Base-by-base conservation (phyloP, 2,888 invertebrate species). In the Neoaliturus tenellus region DNA sequence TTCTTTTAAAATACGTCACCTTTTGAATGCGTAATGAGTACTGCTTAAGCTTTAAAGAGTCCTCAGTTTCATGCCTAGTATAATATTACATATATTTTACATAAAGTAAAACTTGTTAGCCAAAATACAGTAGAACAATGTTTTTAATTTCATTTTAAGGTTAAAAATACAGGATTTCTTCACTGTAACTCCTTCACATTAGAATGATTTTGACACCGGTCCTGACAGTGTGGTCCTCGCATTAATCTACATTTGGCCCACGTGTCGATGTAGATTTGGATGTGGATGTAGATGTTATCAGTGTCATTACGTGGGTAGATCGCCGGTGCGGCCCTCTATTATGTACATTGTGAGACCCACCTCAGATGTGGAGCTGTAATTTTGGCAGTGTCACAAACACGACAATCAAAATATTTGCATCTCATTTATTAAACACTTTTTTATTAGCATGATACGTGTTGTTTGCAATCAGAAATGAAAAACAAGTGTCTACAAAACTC, bases 301-400 rank as follows among this genome's bases (percentile, higher is more conserved):
- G 31, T 67, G n/a, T 67, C 67, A 67, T 67, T 67, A 33, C 33
- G 67, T 67, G n/a, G 67, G 67, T n/a, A 5, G 67, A 1, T n/a
- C 6, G 31, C 6, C 31, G 5, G 17, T 2, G 2, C 6, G n/a
- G 58, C 28, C 67, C 67, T 14, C 31, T 33, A 33, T 67, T 67
- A 67, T 67, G 28, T 67, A 67, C 67, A 67, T 67, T 67, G 67
- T 67, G 33, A 31, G 5, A 33, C 67, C 67, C 67, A 67, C 67
- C 33, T 67, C 31, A 14, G 6, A 51, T 51, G 20, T 20, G 51
- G 20, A 20, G 51, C 51, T 51, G 14, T 51, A 51, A 51, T 51
- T 44, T 51, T 51, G 51, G 10, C 51, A 23, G 23, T 51, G 51
- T 51, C 51, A 23, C 51, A 51, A 44, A 44, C 23, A 23, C 48